Evolutionary conservation across 2,797 vertebrate genomes (phyloP).

Genomic region (Coregonus suidteri): DNA sequence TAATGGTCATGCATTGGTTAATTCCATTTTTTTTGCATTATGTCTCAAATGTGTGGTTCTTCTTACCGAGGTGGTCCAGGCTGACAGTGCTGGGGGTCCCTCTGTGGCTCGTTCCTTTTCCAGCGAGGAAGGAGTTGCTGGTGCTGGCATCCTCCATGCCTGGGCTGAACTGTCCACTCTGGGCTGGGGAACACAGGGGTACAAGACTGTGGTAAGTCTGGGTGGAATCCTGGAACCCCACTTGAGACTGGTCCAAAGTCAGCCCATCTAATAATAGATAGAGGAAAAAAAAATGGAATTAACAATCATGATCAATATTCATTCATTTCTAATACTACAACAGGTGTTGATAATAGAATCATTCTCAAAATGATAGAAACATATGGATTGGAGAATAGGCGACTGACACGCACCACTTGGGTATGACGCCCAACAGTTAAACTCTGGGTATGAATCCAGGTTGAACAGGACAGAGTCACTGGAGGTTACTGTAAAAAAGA

Average conservation of each 20-base stretch:
- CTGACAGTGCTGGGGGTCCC: constrained; percentile 18
- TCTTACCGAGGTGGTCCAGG: constrained; percentile 39
- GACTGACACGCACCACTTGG: constrained; percentile 66
- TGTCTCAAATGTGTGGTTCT: background rate
- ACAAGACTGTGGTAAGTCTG: constrained; percentile 76
- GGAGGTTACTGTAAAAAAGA: constrained; percentile 45
- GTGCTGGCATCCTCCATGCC: constrained; percentile 58
- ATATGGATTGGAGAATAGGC: background rate
- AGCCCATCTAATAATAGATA: constrained; percentile 51
- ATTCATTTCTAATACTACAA: background rate
- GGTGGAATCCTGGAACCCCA: constrained; percentile 68
- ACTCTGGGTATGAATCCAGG: constrained; percentile 76
- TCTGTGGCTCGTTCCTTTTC: constrained; percentile 39
- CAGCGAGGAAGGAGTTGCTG: constrained; percentile 63
- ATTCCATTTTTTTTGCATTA: background rate
- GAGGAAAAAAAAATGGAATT: constrained; percentile 9
- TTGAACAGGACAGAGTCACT: constrained; percentile 67
- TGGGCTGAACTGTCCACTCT: constrained; percentile 66
- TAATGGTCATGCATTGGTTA: background rate
- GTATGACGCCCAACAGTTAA: constrained; percentile 76
- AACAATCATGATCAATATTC: background rate
- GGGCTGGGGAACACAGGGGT: constrained; percentile 47
- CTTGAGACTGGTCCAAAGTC: constrained; percentile 59
- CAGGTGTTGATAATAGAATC: background rate
- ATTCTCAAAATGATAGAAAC: background rate